Evolutionary conservation across 2,888 invertebrate species (phyloP), one percentile per base, ranked within the genome.

Genomic region (Chorisops tibialis): DNA sequence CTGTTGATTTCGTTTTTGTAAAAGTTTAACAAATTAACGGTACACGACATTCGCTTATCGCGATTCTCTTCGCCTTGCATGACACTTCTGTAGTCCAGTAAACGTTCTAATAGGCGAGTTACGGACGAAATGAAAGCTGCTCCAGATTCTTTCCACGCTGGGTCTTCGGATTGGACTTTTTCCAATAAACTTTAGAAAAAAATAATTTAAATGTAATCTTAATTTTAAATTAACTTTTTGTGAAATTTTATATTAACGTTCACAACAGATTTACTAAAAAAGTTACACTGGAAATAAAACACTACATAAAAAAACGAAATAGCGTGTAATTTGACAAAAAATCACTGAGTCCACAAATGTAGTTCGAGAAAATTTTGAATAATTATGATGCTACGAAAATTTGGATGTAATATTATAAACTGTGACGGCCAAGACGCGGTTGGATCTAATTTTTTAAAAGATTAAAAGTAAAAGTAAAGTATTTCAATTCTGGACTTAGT

Each of bases 1-100:
- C 95, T 85, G 72, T 96, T 93, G 68, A 95, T 93, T 80, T 96
- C 95, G 74, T 93, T 93, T 76, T 95, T 94, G 81, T 96, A 96
- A 77, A 96, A 97, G 73, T 96, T 95, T 75, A 96, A 81, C 67
- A 97, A 81, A 78, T 96, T 96, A 61, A 96, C 94, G 3, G 96
- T 96, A 74, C 96, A 96, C 0, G 94, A 93, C 95, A 96, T 96
- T 64, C 94, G 82, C 75, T 96, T 96, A 75, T 96, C 95, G 37
- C 93, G 82, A 75, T 96, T 95, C 74, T 96, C 96, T 70, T 96
- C 94, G 14, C 95, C 95, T 74, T 95, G 93, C 81, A 95, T 92
- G 2, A 96, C 95, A 71, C 93, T 93, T 67, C 96, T 86, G 78
- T 97, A 97, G 81, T 97, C 96, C 47, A 96, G 80, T 54, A 97